Evolutionary conservation across 2,888 invertebrate genomes (phyloP), one percentile per base, ranked within the genome.

Genomic region (Dryobota labecula): DNA sequence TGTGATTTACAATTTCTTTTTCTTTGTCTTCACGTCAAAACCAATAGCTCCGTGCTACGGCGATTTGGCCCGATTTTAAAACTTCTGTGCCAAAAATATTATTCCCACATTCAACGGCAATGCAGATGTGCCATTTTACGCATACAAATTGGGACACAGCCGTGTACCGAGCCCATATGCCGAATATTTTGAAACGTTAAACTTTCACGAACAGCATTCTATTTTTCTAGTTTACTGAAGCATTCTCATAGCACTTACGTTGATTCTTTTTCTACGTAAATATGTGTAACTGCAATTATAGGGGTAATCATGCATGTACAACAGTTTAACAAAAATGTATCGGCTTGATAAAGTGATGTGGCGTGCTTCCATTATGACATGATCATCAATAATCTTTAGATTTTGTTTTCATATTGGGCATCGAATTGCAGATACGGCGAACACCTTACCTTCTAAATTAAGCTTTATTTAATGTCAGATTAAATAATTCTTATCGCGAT

Each of bases 111-210:
- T 90, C 88, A 88, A 84, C 93, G 87, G 92, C 94, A 94, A 89
- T 95, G 94, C 94, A 94, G 94, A 94, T 94, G 93, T 92, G 90
- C 91, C 90, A 88, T 90, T 92, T 92, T 86, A 91, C 92, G 91
- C 92, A 90, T 92, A 90, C 89, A 87, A 93, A 93, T 89, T 91
- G 90, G 90, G 87, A 78, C 90, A 87, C 76, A 83, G 80, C 79
- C 70, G 67, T 72, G 74, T 76, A 62, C 80, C 51, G 66, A 73
- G 73, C 70, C 65, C 70, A 77, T 71, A 60, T 78, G 67, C 70
- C 56, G 63, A 53, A 74, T 62, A 70, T 80, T 82, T 81, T 70
- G 70, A 62, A 67, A 64, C 38, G 67, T 80, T 76, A 60, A 61
- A 79, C 64, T 75, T 84, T 85, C 82, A 70, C 66, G 58, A 67